Conservation (phyloP, 2,888 invertebrate genomes). For the Synergus umbraculus region DNA sequence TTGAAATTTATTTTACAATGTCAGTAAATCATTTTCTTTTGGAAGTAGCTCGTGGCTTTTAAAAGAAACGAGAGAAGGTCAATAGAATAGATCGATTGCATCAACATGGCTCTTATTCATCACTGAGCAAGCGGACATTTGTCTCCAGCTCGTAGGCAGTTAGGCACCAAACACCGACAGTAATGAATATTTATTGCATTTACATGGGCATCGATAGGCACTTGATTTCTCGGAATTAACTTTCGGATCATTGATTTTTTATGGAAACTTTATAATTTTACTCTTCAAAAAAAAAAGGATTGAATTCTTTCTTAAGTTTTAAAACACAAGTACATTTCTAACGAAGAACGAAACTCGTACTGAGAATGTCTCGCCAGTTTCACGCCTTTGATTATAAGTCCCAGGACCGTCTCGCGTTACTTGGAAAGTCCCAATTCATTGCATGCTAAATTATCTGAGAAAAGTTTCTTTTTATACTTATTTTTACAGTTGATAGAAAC, state of each 20-base stretch:
- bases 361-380: conserved; percentile 9
- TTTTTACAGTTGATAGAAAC: neutral
- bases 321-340: conserved; percentile 9
- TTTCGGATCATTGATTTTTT: neutral
- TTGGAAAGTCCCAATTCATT: neutral
- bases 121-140: neutral
- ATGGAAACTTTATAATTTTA: neutral
- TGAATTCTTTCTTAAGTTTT: neutral
- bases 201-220: neutral
- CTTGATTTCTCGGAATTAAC: neutral
- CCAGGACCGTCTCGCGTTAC: conserved; percentile 14
- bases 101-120: conserved; percentile 1
- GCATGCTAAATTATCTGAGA: neutral
- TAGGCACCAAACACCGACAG: neutral
- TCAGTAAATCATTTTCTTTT: neutral
- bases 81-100: conserved; percentile 2
- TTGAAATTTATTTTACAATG: neutral
- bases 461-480: neutral
- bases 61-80: neutral
- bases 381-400: conserved; percentile 11
- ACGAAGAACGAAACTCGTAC: neutral
- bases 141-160: neutral
- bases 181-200: neutral
- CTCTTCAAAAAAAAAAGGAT: neutral
- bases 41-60: neutral